phyloP scores from a whole-genome alignment of 2,113 vertebrate genomes.

The Hystrix cristata region DNA sequence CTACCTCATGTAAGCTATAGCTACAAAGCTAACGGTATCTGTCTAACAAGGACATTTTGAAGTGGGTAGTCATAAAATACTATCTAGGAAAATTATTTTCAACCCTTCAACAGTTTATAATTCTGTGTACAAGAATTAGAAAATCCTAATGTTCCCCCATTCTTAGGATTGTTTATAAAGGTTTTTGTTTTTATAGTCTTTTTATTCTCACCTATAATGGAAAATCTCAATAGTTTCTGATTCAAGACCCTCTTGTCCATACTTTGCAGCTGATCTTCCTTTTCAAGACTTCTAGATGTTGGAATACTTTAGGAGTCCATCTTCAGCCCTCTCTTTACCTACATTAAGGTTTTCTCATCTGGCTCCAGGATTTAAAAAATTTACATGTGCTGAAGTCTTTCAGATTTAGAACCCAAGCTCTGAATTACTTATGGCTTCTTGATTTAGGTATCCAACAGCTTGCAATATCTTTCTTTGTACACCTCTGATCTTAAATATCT shows the following conservation, averaged over 20 bases:
- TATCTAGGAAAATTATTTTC: neutral
- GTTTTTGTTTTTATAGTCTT: neutral
- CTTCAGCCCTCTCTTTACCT: neutral
- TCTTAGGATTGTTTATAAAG: neutral
- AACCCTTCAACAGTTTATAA: neutral
- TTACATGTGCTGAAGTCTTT: neutral
- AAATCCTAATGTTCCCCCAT: neutral
- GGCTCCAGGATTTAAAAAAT: neutral
- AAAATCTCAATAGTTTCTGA: neutral
- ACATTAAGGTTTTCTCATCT: neutral
- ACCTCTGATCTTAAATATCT: neutral
- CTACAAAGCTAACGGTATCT: neutral
- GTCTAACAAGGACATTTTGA: neutral
- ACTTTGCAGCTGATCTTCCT: neutral
- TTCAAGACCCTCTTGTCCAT: neutral
- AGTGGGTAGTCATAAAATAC: neutral
- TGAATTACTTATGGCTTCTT: neutral
- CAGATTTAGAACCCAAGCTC: neutral
- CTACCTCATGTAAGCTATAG: neutral
- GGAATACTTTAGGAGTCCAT: neutral
- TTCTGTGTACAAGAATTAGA: neutral
- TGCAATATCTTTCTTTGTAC: neutral
- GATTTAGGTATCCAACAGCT: neutral
- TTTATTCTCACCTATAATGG: neutral
- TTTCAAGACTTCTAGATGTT: neutral